Conservation (phyloP, 2,888 invertebrate genomes). For the Plemyria rubiginata region DNA sequence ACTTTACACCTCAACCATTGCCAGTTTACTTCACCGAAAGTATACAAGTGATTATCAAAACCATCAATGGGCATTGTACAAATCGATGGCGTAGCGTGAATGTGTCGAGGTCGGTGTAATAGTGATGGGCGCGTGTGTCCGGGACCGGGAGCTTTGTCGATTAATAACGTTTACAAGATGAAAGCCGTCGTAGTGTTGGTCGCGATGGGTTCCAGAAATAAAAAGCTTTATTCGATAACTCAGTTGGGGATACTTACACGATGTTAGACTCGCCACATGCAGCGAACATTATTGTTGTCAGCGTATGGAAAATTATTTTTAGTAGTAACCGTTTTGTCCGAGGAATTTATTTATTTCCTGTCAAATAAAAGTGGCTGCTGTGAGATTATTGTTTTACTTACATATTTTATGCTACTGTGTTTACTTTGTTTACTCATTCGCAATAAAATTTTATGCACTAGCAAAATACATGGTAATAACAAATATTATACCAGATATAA, state of each 20-base stretch:
- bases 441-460: not conserved
- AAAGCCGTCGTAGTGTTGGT: slow-evolving; percentile 71
- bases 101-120: slow-evolving; percentile 30
- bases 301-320: slow-evolving; percentile 30
- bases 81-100: slow-evolving; percentile 31
- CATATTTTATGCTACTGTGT: not conserved
- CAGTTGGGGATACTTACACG: slow-evolving; percentile 72
- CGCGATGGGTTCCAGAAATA: slow-evolving; percentile 81
- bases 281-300: slow-evolving; percentile 32
- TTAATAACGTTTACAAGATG: slow-evolving; percentile 84
- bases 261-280: slow-evolving; percentile 54
- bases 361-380: slow-evolving; percentile 4
- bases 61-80: slow-evolving; percentile 46
- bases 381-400: not conserved
- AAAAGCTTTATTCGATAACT: slow-evolving; percentile 76
- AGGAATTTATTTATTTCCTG: slow-evolving; percentile 9
- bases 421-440: not conserved
- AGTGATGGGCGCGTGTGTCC: slow-evolving; percentile 63
- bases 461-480: slow-evolving; percentile 4
- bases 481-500: slow-evolving; percentile 9
- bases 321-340: slow-evolving; percentile 10
- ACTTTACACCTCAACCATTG: slow-evolving; percentile 41
- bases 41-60: slow-evolving; percentile 8
- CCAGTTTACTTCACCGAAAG: slow-evolving; percentile 10
- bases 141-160: slow-evolving; percentile 81